These are phyloP conservation scores for Trissolcus japonicus DNA, from an alignment of 2,888 invertebrate genomes.

Conservation along the genomic window DNA sequence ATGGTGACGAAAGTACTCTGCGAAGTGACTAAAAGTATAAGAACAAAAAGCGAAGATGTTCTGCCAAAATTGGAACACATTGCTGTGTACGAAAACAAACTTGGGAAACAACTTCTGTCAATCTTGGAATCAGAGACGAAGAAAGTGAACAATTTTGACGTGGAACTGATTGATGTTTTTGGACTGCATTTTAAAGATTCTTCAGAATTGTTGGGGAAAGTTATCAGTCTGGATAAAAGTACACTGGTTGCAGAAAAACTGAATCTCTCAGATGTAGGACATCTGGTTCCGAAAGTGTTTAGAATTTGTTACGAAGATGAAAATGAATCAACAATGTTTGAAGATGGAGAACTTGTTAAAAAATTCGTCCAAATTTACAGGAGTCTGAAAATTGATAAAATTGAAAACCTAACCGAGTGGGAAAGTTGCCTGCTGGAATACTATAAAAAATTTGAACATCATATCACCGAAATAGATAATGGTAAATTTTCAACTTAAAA, in stretches of 20 bases:
- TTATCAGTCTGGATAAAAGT: conserved; percentile 72
- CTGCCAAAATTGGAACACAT: conserved; percentile 24
- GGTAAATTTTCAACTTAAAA: conserved; percentile 75
- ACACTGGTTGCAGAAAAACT: conserved; percentile 77
- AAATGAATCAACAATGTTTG: conserved; percentile 17
- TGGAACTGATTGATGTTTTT: conserved; percentile 54
- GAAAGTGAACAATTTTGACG: conserved; percentile 61
- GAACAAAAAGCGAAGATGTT: conserved; percentile 1
- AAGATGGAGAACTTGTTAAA: conserved; percentile 61
- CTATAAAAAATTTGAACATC: conserved; percentile 81
- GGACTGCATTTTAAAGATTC: conserved; percentile 71
- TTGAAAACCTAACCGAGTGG: conserved; percentile 73
- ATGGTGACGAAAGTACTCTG: conserved; percentile 70
- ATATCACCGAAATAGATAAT: conserved; percentile 74
- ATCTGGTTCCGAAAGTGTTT: conserved; percentile 79
- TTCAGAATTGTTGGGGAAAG: conserved; percentile 74
- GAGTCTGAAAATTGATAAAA: conserved; percentile 59
- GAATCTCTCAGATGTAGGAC: conserved; percentile 78
- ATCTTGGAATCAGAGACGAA: conserved; percentile 75
- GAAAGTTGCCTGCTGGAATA: conserved; percentile 79
- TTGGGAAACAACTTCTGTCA: conserved; percentile 77
- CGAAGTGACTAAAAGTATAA: conserved; percentile 61
- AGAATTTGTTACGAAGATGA: conserved; percentile 75
- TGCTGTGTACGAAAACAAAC: conserved; percentile 78
- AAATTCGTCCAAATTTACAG: conserved; percentile 60